These are phyloP conservation scores for Rhynchopsitta pachyrhyncha DNA, from an alignment of 2,113 vertebrate species.

Conservation along the genomic window DNA sequence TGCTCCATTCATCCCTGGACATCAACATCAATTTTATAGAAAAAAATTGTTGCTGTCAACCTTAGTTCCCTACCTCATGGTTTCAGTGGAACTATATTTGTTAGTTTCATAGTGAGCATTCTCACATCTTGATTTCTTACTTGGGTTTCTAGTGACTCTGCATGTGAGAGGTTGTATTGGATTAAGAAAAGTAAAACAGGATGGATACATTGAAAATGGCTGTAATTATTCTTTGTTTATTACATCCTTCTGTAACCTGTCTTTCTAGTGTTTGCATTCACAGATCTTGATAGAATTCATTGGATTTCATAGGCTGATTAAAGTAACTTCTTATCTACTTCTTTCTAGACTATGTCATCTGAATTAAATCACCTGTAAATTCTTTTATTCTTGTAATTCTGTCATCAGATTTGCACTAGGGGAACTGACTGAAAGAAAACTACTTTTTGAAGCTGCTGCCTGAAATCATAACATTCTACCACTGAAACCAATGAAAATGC, in stretches of 20 bases:
- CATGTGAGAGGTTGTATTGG: fast-evolving
- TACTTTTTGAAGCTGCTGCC: not conserved
- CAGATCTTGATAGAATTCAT: not conserved
- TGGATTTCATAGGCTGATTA: not conserved
- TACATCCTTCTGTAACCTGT: not conserved
- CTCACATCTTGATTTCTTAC: not conserved
- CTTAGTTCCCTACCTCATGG: no score
- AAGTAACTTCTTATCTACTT: not conserved
- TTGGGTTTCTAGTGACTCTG: not conserved
- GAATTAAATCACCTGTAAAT: not conserved
- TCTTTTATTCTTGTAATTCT: not conserved
- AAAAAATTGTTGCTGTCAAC: not conserved
- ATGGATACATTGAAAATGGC: not conserved
- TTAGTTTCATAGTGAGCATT: not conserved
- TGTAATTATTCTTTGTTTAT: not conserved
- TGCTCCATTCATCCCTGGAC: not conserved
- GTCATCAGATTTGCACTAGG: not conserved
- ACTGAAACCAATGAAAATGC: not conserved
- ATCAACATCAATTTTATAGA: not conserved
- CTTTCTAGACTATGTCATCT: not conserved
- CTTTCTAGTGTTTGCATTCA: not conserved
- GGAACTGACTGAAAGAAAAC: not conserved
- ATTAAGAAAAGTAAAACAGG: not conserved
- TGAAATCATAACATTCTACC: not conserved
- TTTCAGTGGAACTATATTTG: not conserved